Base-by-base conservation (phyloP, 2,797 vertebrate species). In the Eleutherodactylus coqui region DNA sequence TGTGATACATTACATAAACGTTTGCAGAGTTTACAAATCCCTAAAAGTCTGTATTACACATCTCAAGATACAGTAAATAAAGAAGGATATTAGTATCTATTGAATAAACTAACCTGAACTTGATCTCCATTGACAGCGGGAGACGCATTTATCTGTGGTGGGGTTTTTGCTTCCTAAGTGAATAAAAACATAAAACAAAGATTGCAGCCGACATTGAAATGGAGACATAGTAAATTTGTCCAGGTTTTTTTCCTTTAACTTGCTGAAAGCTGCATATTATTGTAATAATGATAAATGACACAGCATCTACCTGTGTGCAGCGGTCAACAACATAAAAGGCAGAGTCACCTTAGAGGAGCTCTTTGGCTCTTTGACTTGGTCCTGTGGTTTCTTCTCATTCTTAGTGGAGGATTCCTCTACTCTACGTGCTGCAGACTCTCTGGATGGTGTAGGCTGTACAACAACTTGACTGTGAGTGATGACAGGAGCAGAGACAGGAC, bases 401-500 rank as follows among this genome's bases (percentile, higher is more conserved):
- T 95, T 96, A 2, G 75, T 77, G 41, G 92, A 89, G 5, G 93
- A 91, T 89, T 94, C 96, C 86, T 94, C 92, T 90, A 82, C 7
- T 91, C 91, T 92, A 21, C 89, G 17, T 62, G 76, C 49, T 89
- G 90, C 86, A 88, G 7, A 79, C 21, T 87, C 93, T 89, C 89
- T 43, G 88, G 78, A 0, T n/a, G 90, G 0, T 41, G 94, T 92
- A 29, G 91, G 81, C 29, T 94, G 93, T 27, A 89, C 75, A 21
- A 90, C 45, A 16, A 90, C 45, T 24, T 94, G 93, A 87, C 92
- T 93, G 89, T 97, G 96, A 84, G 96, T 94, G 86, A 97, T 97
- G 88, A 98, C 92, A 0, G 98, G 98, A 24, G 97, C 98, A 0
- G 97, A 98, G 89, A 97, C 97, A 3, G 98, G 97, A 76, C 96